Base-by-base conservation (phyloP, 64 coral and sea anemone species). In the Porites australiensis region DNA sequence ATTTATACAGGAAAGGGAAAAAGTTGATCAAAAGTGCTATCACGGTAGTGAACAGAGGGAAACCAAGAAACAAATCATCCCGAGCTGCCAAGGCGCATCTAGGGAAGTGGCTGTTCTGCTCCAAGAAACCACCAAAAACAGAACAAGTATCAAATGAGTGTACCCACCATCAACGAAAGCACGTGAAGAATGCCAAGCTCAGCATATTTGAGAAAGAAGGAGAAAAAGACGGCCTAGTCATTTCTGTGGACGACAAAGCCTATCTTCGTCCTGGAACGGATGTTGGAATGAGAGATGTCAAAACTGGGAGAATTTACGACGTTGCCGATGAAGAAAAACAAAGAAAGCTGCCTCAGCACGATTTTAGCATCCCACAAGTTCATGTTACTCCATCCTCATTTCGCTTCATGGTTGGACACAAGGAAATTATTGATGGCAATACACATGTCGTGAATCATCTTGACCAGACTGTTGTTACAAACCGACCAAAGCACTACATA, bases 121-220 rank as follows among this genome's bases (percentile, higher is more conserved):
- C 18, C 2, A 68, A 91, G 73, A 82, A 91, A 69, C 64, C 77
- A 70, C 88, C 88, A 75, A 92, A 92, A 51, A 85, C 90, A 19
- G 90, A 75, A 64, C 64, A 92, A 61, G 70, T 48, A 74, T 27
- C n/a, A 22, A 92, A 92, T 37, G 79, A 92, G 51, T 92, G 90
- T 48, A 92, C 90, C 0, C 51, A 92, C 19, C 79, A 92, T 47
- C 90, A 92, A 15, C 70, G 79, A 13, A 92, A 92, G 55, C 90
- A 92, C 46, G 69, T 92, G 7, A 83, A 83, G 13, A 92, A 84
- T 85, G 80, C 79, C 4, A 92, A 92, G 62, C n/a, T 82, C n/a
- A 55, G 19, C 76, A 15, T 81, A 58, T 90, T 90, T 90, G 45
- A 44, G 58, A 54, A 73, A 88, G 86, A 75, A 89, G 43, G 50